Evolutionary conservation across 2,888 invertebrate genomes (phyloP).

Genomic region (Blastobasis adustella): DNA sequence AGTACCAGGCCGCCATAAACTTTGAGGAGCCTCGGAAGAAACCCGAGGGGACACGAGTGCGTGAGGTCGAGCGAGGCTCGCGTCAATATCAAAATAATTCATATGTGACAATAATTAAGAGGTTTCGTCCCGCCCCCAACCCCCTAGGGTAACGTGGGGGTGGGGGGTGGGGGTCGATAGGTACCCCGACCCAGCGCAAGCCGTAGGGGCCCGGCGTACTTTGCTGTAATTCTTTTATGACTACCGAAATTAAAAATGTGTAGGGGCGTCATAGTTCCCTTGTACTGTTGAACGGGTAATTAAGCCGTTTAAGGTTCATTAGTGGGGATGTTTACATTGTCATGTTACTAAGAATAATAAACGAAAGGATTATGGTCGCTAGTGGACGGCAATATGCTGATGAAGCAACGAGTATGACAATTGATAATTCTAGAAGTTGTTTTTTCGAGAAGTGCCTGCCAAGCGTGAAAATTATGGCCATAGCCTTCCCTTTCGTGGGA

Average conservation of each 20-base stretch:
- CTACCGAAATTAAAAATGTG: not conserved
- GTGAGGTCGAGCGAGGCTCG: constrained; percentile 24
- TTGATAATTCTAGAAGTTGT: no score
- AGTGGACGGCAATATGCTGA: no score
- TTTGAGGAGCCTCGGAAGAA: constrained; percentile 16
- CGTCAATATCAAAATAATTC: constrained; percentile 68
- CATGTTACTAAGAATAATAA: no score
- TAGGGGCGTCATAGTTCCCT: not conserved
- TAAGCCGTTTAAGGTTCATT: no score
- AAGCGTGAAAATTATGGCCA: no score
- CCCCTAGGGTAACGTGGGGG: constrained; percentile 33
- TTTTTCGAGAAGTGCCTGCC: no score
- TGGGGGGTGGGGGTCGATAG: constrained; percentile 20
- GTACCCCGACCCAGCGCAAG: constrained; percentile 1
- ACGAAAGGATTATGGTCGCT: no score
- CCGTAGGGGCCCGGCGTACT: not conserved
- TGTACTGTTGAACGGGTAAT: not conserved
- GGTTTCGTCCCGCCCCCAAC: constrained; percentile 31
- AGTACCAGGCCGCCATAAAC: constrained; percentile 10
- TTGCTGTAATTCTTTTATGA: no score
- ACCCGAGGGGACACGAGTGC: constrained; percentile 25
- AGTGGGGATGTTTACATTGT: no score
- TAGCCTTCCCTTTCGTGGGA: no score
- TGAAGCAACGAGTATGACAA: no score
- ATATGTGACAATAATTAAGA: constrained; percentile 70